Evolutionary conservation across 2,888 invertebrate genomes (phyloP), one percentile per base, ranked within the genome.

Genomic region (Limnephilus marmoratus): DNA sequence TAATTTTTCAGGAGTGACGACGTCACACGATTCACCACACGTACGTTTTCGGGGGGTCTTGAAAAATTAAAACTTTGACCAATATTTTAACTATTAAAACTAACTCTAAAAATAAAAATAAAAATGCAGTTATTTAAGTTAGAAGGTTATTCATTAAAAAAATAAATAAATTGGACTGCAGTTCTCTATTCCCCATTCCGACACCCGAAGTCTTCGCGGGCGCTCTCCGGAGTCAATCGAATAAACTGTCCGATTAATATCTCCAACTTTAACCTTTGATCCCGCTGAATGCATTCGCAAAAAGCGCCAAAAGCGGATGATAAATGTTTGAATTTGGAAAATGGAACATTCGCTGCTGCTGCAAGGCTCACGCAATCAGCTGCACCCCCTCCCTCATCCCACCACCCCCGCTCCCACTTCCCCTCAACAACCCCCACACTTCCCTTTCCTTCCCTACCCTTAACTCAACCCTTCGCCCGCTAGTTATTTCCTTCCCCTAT

Each of bases 331-430:
- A 90, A 91, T 91, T 91, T 45, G 29, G 86, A 91, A 91, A 91
- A 91, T 91, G 91, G 85, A 86, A 90, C 90, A 90, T 85, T 85
- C 90, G 83, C 81, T 81, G 91, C 85, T 53, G 88, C 41, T 90
- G 90, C 90, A 90, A 80, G 83, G 92, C 83, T 93, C 91, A 88
- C 93, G 91, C 91, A 93, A 92, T 93, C 93, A 91, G 93, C 90
- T 93, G 91, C 93, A 93, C n/a, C 91, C 45, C 89, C 92, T 34
- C 41, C 88, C 88, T 15, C 87, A 18, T 49, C 34, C 41, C 29
- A 2, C 80, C 83, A 15, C 34, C 80, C 53, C 41, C 49, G 81
- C 88, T 18, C 29, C 85, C 24, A 68, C 68, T 68, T 68, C 68
- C 24, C 68, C 68, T 68, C 68, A 2, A 68, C 68, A 68, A 68